Conservation (phyloP, 1,140 invertebrate genomes). For the Tetragonula clypearis region DNA sequence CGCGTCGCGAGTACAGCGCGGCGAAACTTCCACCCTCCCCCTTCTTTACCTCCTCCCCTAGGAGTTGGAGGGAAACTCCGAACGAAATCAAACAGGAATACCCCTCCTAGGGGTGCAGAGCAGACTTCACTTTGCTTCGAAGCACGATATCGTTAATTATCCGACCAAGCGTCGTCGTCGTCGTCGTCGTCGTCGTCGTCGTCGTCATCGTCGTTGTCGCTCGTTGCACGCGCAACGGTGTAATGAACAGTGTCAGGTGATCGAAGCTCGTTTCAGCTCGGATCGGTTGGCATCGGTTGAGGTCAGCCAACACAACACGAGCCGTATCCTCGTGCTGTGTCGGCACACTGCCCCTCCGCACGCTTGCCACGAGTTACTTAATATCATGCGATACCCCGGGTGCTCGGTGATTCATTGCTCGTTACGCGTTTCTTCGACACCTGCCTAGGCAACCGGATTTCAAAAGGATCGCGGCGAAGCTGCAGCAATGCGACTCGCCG, state of each 20-base stretch:
- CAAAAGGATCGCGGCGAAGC: background rate
- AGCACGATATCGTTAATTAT: slow-evolving; percentile 68
- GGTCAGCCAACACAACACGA: slow-evolving; percentile 52
- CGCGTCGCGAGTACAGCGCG: background rate
- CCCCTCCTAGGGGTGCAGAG: background rate
- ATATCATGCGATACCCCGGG: slow-evolving; percentile 44
- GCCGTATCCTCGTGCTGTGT: slow-evolving; percentile 48
- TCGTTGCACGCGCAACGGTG: slow-evolving; percentile 44
- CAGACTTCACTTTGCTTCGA: slow-evolving; percentile 18
- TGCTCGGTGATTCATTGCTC: slow-evolving; percentile 45
- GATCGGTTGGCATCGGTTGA: slow-evolving; percentile 55
- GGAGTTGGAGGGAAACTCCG: background rate
- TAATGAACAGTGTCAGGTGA: slow-evolving; percentile 69
- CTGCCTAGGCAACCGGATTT: slow-evolving; percentile 34
- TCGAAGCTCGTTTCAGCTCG: slow-evolving; percentile 64
- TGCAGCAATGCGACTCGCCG: background rate
- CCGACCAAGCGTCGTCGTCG: slow-evolving; percentile 2
- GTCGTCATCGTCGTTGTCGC: background rate
- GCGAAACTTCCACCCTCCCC: background rate
- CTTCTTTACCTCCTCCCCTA: no score
- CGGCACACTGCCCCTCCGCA: slow-evolving; percentile 17
- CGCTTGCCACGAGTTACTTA: slow-evolving; percentile 41
- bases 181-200: background rate
- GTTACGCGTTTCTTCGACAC: slow-evolving; percentile 51
- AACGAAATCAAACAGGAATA: background rate